These are phyloP conservation scores for Neria commutata DNA, from an alignment of 2,888 invertebrate species.

Conservation along the genomic window DNA sequence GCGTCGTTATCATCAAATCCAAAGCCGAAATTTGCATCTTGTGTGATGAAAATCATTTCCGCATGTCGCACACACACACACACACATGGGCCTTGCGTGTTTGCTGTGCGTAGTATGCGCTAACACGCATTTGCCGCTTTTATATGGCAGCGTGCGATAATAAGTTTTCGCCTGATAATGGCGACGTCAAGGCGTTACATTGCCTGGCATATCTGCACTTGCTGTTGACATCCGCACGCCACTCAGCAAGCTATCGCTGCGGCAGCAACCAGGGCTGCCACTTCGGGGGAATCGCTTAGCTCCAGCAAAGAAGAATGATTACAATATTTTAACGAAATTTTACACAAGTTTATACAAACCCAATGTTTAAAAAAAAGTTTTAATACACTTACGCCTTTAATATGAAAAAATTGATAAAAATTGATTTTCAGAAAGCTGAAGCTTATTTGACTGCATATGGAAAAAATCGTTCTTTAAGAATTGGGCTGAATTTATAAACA, in stretches of 20 bases:
- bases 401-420: too few species aligned
- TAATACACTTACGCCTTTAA: too few species aligned
- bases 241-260: neutral
- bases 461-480: too few species aligned
- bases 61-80: neutral
- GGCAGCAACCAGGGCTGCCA: too few species aligned
- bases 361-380: too few species aligned
- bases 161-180: conserved; percentile 55
- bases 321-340: too few species aligned
- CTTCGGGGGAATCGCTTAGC: too few species aligned
- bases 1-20: conserved; percentile 42
- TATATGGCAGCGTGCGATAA: conserved; percentile 41
- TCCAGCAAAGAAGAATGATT: too few species aligned
- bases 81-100: neutral
- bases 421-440: too few species aligned
- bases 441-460: too few species aligned
- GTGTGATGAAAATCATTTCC: conserved; percentile 6
- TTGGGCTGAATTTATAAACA: too few species aligned
- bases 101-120: neutral
- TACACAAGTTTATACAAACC: too few species aligned
- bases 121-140: neutral
- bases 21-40: conserved; percentile 10
- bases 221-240: conserved; percentile 3
- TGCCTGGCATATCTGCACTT: conserved; percentile 7
- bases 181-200: conserved; percentile 47